Conservation (phyloP, 2,888 invertebrate genomes). For the Caenorhabditis parvicauda region DNA sequence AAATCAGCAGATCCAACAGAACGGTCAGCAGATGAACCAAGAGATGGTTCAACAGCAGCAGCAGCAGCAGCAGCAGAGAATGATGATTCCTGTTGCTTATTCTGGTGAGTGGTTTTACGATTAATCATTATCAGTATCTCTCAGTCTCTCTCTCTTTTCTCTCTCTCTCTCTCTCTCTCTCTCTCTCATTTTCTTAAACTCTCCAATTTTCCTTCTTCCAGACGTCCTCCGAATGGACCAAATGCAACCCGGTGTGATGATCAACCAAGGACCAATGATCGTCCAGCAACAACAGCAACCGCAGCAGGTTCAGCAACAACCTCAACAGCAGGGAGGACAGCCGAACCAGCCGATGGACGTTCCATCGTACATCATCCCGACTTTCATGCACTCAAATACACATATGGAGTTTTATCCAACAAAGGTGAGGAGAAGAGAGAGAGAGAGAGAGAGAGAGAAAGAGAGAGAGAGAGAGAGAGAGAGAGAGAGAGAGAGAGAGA, state of each 20-base stretch:
- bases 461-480: conserved; percentile 4
- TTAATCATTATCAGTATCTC: neutral
- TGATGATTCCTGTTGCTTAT: conserved; percentile 13
- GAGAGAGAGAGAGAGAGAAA: neutral
- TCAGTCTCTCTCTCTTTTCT: neutral
- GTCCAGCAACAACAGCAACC: conserved; percentile 6
- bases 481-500: conserved; percentile 4
- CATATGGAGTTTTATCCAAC: conserved; percentile 17
- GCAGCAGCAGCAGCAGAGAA: conserved; percentile 12
- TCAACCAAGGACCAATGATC: neutral
- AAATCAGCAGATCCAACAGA: neutral
- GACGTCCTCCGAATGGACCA: conserved; percentile 10
- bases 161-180: neutral
- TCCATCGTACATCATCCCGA: conserved; percentile 19
- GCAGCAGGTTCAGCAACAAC: conserved; percentile 6
- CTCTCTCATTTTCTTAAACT: neutral
- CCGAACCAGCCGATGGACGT: conserved; percentile 10
- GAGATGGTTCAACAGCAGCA: conserved; percentile 8
- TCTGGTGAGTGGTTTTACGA: conserved; percentile 1
- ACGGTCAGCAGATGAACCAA: conserved; percentile 2
- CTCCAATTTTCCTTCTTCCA: conserved; percentile 5
- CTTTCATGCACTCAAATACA: conserved; percentile 5
- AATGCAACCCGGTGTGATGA: conserved; percentile 4
- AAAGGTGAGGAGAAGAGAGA: neutral
- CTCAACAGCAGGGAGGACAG: conserved; percentile 11